Evolutionary conservation across 2,888 invertebrate species (phyloP), one percentile per base, ranked within the genome.

Genomic region (Pterostichus madidus): DNA sequence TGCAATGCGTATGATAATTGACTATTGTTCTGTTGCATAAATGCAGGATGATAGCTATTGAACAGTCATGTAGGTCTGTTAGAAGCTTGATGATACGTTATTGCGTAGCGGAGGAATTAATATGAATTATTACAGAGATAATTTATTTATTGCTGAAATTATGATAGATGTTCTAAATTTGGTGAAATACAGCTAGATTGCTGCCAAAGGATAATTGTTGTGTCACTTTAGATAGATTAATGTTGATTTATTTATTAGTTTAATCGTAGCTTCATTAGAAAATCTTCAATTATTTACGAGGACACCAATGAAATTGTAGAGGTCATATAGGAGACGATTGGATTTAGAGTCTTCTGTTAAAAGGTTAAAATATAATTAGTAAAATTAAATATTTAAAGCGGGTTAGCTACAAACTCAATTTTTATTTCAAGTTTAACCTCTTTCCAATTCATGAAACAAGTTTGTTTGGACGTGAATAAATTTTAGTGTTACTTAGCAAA

Each of bases 1-100:
- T 32, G 61, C 61, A 32, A 31, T 64, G 64, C 64, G 64, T 64
- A 64, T 35, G 64, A 32, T 64, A 64, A 64, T 64, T 64, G 64
- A 13, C 32, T 64, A 64, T 64, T 64, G 64, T 64, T 13, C 35
- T 31, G 35, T 64, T 64, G 49, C 49, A 49, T 49, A 49, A 49
- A 49, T 49, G 49, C 49, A 49, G n/a, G 49, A 13, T 49, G 49
- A 49, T 49, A 10, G 49, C 49, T 39, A 39, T 39, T 39, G 39
- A 39, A 39, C 6, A 3, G 39, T 1, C 39, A 39, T 39, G 39
- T 39, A 39, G 39, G 39, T 39, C 5, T 39, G 10, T 3, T 49
- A 49, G n/a, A 39, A 49, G 11, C 13, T 10, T n/a, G 1, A 49
- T 49, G 13, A 10, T n/a, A 13, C 10, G 13, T n/a, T 5, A 11